These are phyloP conservation scores for Macrosiphum euphorbiae DNA, from an alignment of 2,888 invertebrate species.

Conservation along the genomic window DNA sequence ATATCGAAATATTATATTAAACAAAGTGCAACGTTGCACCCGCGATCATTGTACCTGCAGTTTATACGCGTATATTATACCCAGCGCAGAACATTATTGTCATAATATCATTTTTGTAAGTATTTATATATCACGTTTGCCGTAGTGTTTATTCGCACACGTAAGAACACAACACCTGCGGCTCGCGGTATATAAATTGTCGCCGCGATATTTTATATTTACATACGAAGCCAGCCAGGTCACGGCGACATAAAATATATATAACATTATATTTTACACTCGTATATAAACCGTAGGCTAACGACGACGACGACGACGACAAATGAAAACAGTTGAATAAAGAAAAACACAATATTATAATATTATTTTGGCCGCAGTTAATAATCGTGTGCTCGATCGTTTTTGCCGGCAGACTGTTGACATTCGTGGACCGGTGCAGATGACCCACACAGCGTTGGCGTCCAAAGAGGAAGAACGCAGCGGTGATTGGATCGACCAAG, in stretches of 20 bases:
- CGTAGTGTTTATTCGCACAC: background rate
- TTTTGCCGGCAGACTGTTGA: background rate
- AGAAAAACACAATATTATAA: background rate
- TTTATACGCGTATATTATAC: too few relatives aligned
- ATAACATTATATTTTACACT: background rate
- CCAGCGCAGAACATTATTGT: background rate
- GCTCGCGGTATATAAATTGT: background rate
- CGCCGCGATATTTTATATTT: background rate
- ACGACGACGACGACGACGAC: background rate
- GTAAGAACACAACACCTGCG: background rate
- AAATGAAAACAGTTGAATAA: background rate
- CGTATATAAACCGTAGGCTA: background rate
- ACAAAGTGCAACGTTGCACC: background rate
- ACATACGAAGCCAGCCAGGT: background rate
- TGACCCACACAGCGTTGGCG: background rate
- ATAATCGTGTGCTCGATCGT: background rate
- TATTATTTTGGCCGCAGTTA: background rate
- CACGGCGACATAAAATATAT: background rate
- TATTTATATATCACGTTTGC: background rate
- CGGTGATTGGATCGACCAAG: background rate
- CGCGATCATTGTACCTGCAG: background rate
- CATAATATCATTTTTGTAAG: background rate
- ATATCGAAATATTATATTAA: background rate
- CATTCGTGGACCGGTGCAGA: background rate
- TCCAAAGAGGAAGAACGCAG: slow-evolving; percentile 7